Evolutionary conservation across 2,113 vertebrate genomes (phyloP).

Genomic region (Melanostigma gelatinosum): DNA sequence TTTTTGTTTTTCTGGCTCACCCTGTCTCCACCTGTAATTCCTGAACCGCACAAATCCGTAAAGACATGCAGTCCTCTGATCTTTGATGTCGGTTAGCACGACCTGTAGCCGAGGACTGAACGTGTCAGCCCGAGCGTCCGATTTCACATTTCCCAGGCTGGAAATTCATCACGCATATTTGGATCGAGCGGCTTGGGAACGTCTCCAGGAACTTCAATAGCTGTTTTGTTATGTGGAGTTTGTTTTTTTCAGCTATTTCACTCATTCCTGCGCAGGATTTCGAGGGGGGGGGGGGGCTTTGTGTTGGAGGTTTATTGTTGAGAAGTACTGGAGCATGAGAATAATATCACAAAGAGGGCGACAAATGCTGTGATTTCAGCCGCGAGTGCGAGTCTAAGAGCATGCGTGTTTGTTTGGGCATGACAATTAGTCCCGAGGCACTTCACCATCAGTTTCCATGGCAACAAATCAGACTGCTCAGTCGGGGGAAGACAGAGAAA

Average conservation of each 20-base stretch:
- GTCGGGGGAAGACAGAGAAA: conserved; percentile 35
- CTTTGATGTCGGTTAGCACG: conserved; percentile 14
- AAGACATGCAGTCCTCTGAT: conserved; percentile 21
- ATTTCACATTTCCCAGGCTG: conserved; percentile 44
- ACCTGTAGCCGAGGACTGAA: conserved; percentile 20
- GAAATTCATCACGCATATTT: conserved; percentile 50
- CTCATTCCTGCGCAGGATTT: conserved; percentile 42
- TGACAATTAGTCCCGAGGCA: conserved; percentile 62
- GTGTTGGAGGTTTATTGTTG: conserved; percentile 57
- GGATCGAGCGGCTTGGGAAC: conserved; percentile 38
- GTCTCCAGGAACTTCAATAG: conserved; percentile 48
- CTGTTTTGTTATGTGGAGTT: conserved; percentile 35
- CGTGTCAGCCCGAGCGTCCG: conserved; percentile 14
- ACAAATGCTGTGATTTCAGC: conserved; percentile 44
- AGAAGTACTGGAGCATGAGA: conserved; percentile 59
- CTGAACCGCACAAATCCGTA: conserved; percentile 30
- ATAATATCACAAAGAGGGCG: conserved; percentile 53
- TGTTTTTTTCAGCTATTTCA: conserved; percentile 53
- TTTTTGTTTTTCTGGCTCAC: conserved; percentile 61
- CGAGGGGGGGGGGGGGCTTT: conserved; percentile 13
- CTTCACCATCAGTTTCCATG: conserved; percentile 74
- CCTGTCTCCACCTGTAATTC: conserved; percentile 39
- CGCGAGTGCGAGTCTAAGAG: conserved; percentile 23
- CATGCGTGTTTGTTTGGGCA: conserved; percentile 51
- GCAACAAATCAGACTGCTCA: conserved; percentile 69